A percentile compares a stretch with the other conserved stretches of the same genome.
These are phyloP conservation scores for Meles meles DNA, from an alignment of 2,113 vertebrate species.

Conservation along the genomic window DNA sequence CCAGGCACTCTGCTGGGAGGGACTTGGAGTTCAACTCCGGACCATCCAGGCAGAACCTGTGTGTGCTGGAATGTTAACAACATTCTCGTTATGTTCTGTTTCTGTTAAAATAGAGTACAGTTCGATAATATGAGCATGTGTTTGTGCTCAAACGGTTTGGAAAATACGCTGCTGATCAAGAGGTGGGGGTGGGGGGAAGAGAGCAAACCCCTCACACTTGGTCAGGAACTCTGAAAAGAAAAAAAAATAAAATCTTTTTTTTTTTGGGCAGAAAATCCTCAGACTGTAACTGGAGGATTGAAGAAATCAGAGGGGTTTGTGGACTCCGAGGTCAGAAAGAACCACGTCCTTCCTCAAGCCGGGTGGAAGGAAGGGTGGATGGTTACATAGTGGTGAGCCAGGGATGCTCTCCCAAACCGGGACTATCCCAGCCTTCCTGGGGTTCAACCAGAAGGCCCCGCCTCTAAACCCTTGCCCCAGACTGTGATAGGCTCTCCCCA, in stretches of 20 bases:
- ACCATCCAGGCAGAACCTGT: neutral
- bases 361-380: too few species aligned
- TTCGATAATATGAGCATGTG: neutral
- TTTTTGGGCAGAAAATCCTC: neutral
- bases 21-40: neutral
- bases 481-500: neutral
- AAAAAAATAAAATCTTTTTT: neutral
- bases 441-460: neutral
- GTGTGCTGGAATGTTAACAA: neutral
- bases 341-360: neutral
- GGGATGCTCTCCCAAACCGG: neutral
- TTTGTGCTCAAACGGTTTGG: neutral
- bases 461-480: neutral
- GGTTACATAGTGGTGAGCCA: neutral
- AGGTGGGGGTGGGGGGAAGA: too few species aligned
- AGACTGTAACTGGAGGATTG: neutral
- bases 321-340: neutral
- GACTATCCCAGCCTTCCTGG: rapidly evolving
- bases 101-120: neutral
- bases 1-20: neutral
- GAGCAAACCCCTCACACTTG: neutral
- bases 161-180: neutral
- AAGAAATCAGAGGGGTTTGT: neutral
- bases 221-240: neutral
- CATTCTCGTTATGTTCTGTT: neutral